Conservation (phyloP, 2,797 vertebrate genomes). For the Neosalanx taihuensis region DNA sequence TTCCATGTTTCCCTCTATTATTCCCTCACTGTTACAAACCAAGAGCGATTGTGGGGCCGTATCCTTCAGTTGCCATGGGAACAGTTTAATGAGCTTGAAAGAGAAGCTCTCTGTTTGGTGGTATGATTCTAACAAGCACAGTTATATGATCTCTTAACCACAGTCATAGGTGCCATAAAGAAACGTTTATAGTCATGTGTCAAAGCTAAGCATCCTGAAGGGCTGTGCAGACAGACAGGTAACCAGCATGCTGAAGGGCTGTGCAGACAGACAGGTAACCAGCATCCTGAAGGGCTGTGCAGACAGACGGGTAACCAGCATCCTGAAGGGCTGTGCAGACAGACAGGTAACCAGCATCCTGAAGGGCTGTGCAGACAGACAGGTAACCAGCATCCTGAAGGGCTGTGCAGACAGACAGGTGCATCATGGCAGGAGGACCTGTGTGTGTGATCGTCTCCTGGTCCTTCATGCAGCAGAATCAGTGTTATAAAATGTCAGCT, state of each 20-base stretch:
- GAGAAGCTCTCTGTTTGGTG: not conserved
- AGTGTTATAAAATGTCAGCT: not conserved
- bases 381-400: no score
- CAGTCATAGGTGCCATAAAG: not conserved
- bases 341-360: no score
- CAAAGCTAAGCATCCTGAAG: not conserved
- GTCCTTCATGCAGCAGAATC: not conserved
- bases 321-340: no score
- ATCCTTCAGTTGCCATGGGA: not conserved
- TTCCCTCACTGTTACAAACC: not conserved
- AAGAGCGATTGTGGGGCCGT: not conserved
- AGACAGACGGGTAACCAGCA: no score
- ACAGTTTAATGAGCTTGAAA: not conserved
- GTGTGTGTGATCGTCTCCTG: not conserved
- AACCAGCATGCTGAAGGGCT: no score
- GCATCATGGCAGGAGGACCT: no score
- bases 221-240: no score
- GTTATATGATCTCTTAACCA: not conserved
- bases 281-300: no score
- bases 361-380: no score
- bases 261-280: no score
- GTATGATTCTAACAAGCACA: no score
- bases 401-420: no score
- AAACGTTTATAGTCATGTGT: not conserved
- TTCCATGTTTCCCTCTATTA: not conserved